Conservation (phyloP, 2,888 invertebrate genomes). For the Ceraclea dissimilis region DNA sequence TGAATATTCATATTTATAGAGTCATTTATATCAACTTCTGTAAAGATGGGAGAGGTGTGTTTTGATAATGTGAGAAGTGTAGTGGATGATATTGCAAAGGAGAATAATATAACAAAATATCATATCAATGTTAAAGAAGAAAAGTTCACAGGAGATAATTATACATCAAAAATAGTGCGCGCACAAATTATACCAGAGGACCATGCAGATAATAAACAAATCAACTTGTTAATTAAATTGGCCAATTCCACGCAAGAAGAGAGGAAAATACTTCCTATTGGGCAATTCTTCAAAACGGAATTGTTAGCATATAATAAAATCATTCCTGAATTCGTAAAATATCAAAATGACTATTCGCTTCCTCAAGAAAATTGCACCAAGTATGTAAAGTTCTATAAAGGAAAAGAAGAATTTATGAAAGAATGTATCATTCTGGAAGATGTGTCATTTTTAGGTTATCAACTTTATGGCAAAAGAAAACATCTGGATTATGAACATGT, state of each 20-base stretch:
- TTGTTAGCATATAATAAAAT: constrained; percentile 15
- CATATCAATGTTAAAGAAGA: background rate
- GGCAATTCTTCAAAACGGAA: constrained; percentile 14
- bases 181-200: background rate
- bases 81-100: background rate
- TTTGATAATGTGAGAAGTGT: too few relatives aligned
- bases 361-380: constrained; percentile 7
- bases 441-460: constrained; percentile 10
- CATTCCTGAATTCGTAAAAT: constrained; percentile 6
- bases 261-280: background rate
- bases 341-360: constrained; percentile 10
- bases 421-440: constrained; percentile 19
- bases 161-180: background rate
- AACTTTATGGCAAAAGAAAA: constrained; percentile 5
- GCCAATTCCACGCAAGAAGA: background rate
- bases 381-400: constrained; percentile 15
- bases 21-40: too few relatives aligned
- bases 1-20: too few relatives aligned
- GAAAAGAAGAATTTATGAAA: constrained; percentile 6
- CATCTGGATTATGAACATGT: constrained; percentile 11
- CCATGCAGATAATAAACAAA: background rate
- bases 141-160: background rate
- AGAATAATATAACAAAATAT: background rate
- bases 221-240: background rate
- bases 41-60: too few relatives aligned